Conservation (phyloP, 2,888 invertebrate genomes). For the Clostera curtula region DNA sequence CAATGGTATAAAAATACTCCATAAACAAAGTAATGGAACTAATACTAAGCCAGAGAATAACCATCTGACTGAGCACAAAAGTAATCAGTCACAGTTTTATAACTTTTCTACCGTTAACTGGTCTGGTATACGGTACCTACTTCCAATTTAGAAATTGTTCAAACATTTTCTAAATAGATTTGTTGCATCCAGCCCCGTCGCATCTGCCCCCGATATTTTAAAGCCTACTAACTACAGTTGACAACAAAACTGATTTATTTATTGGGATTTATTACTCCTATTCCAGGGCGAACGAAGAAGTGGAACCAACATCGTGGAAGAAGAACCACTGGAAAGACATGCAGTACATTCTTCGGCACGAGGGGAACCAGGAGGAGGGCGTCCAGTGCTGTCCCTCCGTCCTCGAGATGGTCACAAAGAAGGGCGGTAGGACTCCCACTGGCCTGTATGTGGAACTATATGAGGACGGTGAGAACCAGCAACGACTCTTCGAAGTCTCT, state of each 20-base stretch:
- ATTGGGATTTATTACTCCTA: too few species aligned
- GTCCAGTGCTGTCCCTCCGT: conserved; percentile 89
- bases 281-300: conserved; percentile 60
- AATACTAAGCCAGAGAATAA: too few species aligned
- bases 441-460: conserved; percentile 84
- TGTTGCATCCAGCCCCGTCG: too few species aligned
- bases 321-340: conserved; percentile 78
- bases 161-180: too few species aligned
- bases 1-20: too few species aligned
- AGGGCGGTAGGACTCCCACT: conserved; percentile 83
- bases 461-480: conserved; percentile 80
- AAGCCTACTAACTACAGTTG: background rate
- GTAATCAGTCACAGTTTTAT: too few species aligned
- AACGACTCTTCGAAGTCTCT: conserved; percentile 86
- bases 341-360: conserved; percentile 75
- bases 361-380: conserved; percentile 48
- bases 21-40: too few species aligned
- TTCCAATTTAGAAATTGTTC: too few species aligned
- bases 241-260: too few species aligned
- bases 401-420: conserved; percentile 84
- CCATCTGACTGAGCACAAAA: too few species aligned
- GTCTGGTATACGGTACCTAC: too few species aligned
- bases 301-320: conserved; percentile 64
- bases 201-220: background rate
- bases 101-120: too few species aligned